Percentiles rank a stretch among this genome's conserved stretches.
Conservation (phyloP, 2,888 invertebrate genomes). For the Penaeus monodon region DNA sequence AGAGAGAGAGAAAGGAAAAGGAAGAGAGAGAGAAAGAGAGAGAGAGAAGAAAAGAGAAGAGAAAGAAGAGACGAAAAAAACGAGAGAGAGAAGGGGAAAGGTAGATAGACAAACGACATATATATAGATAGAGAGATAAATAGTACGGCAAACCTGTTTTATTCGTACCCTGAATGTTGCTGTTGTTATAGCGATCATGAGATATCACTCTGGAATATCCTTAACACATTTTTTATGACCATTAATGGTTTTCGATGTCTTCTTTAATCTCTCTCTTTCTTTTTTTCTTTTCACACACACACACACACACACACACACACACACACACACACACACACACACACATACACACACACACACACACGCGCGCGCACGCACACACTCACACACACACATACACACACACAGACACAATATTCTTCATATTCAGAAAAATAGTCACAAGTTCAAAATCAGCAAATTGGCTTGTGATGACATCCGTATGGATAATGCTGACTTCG, state of each 20-base stretch:
- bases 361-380: neutral
- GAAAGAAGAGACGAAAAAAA: neutral
- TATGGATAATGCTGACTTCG: too few relatives aligned
- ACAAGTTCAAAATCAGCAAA: too few relatives aligned
- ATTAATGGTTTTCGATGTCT: too few relatives aligned
- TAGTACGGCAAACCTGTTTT: neutral
- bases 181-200: too few relatives aligned
- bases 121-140: too few relatives aligned
- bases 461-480: too few relatives aligned
- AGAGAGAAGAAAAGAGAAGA: neutral
- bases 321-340: neutral
- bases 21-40: neutral
- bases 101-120: neutral
- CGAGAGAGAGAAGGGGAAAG: neutral
- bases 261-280: too few relatives aligned
- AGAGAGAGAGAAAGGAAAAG: too few relatives aligned
- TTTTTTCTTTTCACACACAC: too few relatives aligned
- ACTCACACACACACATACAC: neutral
- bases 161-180: neutral
- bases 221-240: too few relatives aligned
- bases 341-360: neutral
- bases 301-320: neutral
- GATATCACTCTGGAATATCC: too few relatives aligned
- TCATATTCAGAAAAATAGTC: too few relatives aligned
- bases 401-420: neutral